A percentile compares a stretch with the other conserved stretches of the same genome.
Conservation (phyloP, 2,113 vertebrate genomes). For the Microcebus tavaratra region DNA sequence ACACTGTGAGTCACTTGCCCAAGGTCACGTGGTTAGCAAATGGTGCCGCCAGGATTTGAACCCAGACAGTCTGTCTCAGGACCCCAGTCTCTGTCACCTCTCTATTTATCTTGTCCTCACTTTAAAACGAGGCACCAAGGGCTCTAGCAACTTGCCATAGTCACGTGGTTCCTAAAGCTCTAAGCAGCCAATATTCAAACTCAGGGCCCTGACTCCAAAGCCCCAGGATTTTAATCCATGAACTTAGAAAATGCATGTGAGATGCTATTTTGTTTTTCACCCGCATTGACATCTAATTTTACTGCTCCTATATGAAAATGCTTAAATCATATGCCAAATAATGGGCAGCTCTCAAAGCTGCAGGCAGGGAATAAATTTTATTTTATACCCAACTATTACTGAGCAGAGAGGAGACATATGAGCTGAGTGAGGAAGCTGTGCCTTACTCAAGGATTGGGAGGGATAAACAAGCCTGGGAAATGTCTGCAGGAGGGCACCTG, state of each 20-base stretch:
- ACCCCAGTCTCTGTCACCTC: background rate
- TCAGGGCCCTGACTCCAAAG: background rate
- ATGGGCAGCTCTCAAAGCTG: background rate
- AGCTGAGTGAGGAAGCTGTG: background rate
- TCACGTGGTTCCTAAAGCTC: background rate
- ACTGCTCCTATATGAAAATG: background rate
- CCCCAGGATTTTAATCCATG: background rate
- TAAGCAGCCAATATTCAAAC: background rate
- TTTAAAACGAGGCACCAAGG: background rate
- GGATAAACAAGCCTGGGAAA: background rate
- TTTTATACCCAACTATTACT: background rate
- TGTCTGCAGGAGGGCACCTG: accelerated
- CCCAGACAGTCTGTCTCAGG: background rate
- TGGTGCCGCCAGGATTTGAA: background rate
- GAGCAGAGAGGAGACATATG: background rate
- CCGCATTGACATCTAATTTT: background rate
- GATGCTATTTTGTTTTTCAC: background rate
- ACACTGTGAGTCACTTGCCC: background rate
- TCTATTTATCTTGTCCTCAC: background rate
- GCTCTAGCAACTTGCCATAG: background rate
- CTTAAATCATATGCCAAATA: background rate
- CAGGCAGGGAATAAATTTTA: background rate
- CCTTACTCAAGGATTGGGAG: background rate
- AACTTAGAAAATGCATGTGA: background rate
- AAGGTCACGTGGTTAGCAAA: background rate